Evolutionary conservation across 2,888 invertebrate species (phyloP).

Genomic region (Noctua janthina): DNA sequence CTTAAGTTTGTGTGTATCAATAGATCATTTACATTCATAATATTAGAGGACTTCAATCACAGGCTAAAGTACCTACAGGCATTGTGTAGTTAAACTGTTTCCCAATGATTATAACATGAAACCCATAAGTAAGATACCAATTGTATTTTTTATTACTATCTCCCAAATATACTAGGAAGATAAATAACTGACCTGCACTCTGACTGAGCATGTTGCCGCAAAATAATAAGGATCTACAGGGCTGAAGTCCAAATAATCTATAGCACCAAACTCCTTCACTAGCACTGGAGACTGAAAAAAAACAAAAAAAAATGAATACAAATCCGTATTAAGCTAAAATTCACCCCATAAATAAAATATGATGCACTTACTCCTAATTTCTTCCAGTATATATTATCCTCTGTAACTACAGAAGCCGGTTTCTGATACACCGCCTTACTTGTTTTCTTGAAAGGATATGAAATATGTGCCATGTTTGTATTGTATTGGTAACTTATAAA

Average conservation of each 20-base stretch:
- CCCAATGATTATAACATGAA: background rate
- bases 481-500: constrained; percentile 7
- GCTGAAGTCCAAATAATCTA: constrained; percentile 97
- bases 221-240: constrained; percentile 97
- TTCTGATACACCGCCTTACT: constrained; percentile 93
- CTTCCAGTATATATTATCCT: constrained; percentile 97
- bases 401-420: constrained; percentile 92
- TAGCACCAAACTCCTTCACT: constrained; percentile 97
- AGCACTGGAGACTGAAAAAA: constrained; percentile 93
- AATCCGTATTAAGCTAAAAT: background rate
- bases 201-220: constrained; percentile 97
- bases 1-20: background rate
- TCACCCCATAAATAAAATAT: background rate
- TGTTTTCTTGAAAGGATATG: constrained; percentile 92
- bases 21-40: background rate
- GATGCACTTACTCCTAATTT: constrained; percentile 93
- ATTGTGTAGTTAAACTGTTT: background rate
- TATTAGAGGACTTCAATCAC: background rate
- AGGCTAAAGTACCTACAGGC: background rate
- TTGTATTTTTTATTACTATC: background rate
- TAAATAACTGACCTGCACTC: constrained; percentile 91
- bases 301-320: constrained; percentile 20
- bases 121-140: background rate
- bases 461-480: constrained; percentile 82
- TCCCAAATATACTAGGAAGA: background rate